Evolutionary conservation across 2,113 vertebrate genomes (phyloP), one percentile per base, ranked within the genome.

Genomic region (Zapornia atra): DNA sequence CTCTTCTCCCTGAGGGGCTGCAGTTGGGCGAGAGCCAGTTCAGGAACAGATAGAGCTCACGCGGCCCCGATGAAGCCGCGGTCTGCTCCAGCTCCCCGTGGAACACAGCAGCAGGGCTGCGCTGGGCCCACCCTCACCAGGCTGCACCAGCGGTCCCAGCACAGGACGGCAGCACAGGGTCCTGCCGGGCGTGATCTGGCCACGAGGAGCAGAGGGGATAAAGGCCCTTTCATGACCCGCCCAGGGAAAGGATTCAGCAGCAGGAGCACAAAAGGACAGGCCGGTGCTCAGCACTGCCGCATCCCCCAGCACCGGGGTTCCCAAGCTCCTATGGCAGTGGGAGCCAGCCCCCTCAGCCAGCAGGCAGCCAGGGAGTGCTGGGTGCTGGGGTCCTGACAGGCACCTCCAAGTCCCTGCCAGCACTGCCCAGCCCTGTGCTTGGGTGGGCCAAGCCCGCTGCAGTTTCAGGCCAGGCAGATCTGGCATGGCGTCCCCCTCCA

Each of bases 361-460:
- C 11, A 14, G 29, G 14, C 44, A 78, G 34, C 33, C 2, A 7
- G n/a, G 17, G 56, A 51, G 6, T 0, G 0, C 31, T 0, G 2
- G 12, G 40, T 79, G 42, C 59, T 19, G 12, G 26, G 40, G 21
- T 48, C 25, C 40, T 2, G 1, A 12, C 0, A 1, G 57, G 22
- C 19, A 63, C 3, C 10, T 15, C 40, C 2, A 2, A 11, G 12
- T 71, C n/a, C 42, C 63, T 10, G 6, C 31, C 22, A 7, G 73
- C 69, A 63, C 54, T 31, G 2, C 29, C 50, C 72, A 77, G 44
- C 50, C 29, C 77, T 69, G 44, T 2, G 4, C 36, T 92, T 19
- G 76, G 69, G 69, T 70, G 92, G 40, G n/a, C 40, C 26, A 63
- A 81, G 59, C 40, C 31, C n/a, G 85, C 36, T 59, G 29, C 31